A percentile compares a stretch with the other conserved stretches of the same genome.
These are phyloP conservation scores for Harpegnathos saltator DNA, from an alignment of 1,140 invertebrate species.

Conservation along the genomic window DNA sequence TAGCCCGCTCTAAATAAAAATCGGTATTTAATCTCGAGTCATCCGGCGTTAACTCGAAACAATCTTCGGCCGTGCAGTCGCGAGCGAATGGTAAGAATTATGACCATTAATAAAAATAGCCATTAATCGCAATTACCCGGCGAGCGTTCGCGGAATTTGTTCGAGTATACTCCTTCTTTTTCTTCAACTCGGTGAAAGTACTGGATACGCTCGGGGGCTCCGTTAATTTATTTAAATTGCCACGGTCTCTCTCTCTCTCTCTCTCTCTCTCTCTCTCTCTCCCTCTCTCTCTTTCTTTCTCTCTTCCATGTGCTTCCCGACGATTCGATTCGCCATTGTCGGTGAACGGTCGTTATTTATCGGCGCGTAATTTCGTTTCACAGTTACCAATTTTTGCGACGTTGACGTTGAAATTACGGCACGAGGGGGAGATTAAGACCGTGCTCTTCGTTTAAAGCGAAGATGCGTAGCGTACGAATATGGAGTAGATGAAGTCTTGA, in stretches of 20 bases:
- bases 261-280: slow-evolving; percentile 71
- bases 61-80: slow-evolving; percentile 31
- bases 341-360: slow-evolving; percentile 81
- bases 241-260: slow-evolving; percentile 65
- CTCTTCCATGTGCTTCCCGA: slow-evolving; percentile 73
- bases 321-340: slow-evolving; percentile 80
- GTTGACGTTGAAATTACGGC: background rate
- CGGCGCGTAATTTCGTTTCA: slow-evolving; percentile 71
- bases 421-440: background rate
- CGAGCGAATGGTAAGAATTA: slow-evolving; percentile 57
- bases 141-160: slow-evolving; percentile 80
- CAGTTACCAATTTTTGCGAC: slow-evolving; percentile 63
- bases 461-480: slow-evolving; percentile 16
- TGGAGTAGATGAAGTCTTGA: background rate
- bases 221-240: slow-evolving; percentile 84
- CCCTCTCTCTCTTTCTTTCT: slow-evolving; percentile 70
- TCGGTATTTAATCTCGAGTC: slow-evolving; percentile 4
- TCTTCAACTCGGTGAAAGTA: slow-evolving; percentile 43
- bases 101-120: slow-evolving; percentile 75
- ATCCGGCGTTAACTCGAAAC: slow-evolving; percentile 22
- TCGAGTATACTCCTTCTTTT: slow-evolving; percentile 57
- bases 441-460: background rate
- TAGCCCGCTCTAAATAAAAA: background rate
- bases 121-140: slow-evolving; percentile 82
- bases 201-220: slow-evolving; percentile 69